Evolutionary conservation across 2,797 vertebrate species (phyloP).

Genomic region (Sylvia borin): DNA sequence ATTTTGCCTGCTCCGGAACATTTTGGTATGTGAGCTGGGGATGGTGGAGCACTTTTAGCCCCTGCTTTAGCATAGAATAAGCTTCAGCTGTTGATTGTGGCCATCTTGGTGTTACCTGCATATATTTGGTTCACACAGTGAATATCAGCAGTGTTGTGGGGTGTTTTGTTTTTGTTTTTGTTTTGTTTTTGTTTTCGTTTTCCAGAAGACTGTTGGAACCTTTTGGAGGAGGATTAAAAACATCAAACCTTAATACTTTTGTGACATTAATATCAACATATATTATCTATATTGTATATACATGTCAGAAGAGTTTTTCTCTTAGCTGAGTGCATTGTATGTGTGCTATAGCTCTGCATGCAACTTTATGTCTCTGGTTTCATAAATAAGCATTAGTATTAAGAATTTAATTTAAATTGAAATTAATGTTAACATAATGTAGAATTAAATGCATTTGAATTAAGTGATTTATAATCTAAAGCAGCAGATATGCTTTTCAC

Average conservation of each 20-base stretch:
- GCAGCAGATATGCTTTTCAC: background rate
- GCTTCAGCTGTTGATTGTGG: background rate
- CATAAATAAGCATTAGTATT: constrained; percentile 40
- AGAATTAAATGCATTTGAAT: background rate
- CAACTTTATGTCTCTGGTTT: constrained; percentile 45
- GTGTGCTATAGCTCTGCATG: background rate
- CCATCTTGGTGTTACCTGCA: no score
- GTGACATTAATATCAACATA: background rate
- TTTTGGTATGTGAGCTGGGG: background rate
- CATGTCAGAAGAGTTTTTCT: constrained; percentile 11
- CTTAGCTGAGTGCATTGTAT: background rate
- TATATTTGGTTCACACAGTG: background rate
- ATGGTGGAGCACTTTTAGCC: rapidly evolving
- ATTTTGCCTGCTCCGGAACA: background rate
- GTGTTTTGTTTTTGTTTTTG: rapidly evolving
- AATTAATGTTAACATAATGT: constrained; percentile 40
- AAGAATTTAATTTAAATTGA: constrained; percentile 53
- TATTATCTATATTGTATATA: background rate
- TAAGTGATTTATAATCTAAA: background rate
- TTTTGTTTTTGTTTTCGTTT: background rate
- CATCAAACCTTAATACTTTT: background rate
- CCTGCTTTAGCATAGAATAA: background rate
- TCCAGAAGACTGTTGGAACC: background rate
- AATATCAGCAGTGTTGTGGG: background rate
- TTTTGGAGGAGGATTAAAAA: background rate